A percentile compares a stretch with the other conserved stretches of the same genome.
These are phyloP conservation scores for Germaria angustata DNA, from an alignment of 2,888 invertebrate species.

Conservation along the genomic window DNA sequence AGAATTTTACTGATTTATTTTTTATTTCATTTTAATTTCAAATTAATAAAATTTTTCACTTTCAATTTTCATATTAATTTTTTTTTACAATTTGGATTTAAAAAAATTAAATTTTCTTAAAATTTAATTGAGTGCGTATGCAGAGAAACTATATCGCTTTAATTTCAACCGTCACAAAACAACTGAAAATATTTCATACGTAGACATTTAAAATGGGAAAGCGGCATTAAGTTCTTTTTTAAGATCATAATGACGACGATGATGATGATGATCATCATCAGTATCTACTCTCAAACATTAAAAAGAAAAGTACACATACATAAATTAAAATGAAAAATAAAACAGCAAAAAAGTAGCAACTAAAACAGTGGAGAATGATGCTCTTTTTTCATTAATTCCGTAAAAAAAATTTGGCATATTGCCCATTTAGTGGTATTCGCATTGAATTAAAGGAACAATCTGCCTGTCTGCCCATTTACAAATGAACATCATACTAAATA, in stretches of 20 bases:
- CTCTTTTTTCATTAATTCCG: constrained; percentile 44
- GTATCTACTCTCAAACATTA: constrained; percentile 34
- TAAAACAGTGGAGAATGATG: constrained; percentile 18
- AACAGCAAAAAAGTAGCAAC: not conserved
- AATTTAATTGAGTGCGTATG: constrained; percentile 19
- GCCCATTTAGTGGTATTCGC: constrained; percentile 42
- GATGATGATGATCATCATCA: not conserved
- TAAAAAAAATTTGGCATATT: constrained; percentile 55
- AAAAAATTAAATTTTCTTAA: not conserved
- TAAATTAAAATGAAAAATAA: not conserved
- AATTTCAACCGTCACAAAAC: constrained; percentile 61
- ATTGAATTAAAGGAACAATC: constrained; percentile 47
- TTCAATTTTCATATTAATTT: constrained; percentile 28
- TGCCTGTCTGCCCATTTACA: constrained; percentile 28
- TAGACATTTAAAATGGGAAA: constrained; percentile 44
- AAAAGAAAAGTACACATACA: constrained; percentile 18
- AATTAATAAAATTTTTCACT: constrained; percentile 15
- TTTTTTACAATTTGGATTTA: constrained; percentile 2
- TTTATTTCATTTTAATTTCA: constrained; percentile 7
- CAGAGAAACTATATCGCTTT: constrained; percentile 46
- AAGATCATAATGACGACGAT: constrained; percentile 31
- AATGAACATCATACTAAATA: constrained; percentile 16
- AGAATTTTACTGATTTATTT: not conserved
- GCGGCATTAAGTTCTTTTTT: constrained; percentile 39
- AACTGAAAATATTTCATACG: constrained; percentile 61